Conservation (phyloP, 1,140 invertebrate species). For the Pentalonia nigronervosa region DNA sequence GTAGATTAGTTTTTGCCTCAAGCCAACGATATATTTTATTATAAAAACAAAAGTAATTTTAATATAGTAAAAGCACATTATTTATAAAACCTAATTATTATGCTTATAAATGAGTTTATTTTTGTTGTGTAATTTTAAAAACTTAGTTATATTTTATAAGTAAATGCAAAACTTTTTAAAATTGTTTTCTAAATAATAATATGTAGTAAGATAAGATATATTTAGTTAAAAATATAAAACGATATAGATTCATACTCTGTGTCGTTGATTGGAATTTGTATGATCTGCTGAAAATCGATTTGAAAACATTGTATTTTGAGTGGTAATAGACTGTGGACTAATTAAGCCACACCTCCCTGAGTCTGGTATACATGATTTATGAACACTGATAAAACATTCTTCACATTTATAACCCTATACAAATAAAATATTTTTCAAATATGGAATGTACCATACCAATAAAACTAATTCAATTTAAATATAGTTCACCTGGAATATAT, state of each 20-base stretch:
- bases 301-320: slow-evolving; percentile 35
- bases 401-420: slow-evolving; percentile 80
- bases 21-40: too few relatives aligned
- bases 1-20: too few relatives aligned
- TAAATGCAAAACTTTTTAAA: too few relatives aligned
- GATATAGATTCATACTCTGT: slow-evolving; percentile 35
- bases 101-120: too few relatives aligned
- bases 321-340: slow-evolving; percentile 66
- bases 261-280: slow-evolving; percentile 38
- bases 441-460: not conserved
- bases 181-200: too few relatives aligned
- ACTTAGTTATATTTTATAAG: too few relatives aligned
- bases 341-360: slow-evolving; percentile 75
- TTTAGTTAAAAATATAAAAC: not conserved
- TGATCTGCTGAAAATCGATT: slow-evolving; percentile 41
- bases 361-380: slow-evolving; percentile 79
- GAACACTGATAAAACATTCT: slow-evolving; percentile 75
- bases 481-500: slow-evolving; percentile 77
- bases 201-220: too few relatives aligned
- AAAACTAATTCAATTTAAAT: slow-evolving; percentile 58
- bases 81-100: too few relatives aligned
- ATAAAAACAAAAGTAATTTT: too few relatives aligned
- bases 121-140: too few relatives aligned
- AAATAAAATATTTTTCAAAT: slow-evolving; percentile 57
- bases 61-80: too few relatives aligned